Conservation (phyloP, 2,888 invertebrate genomes). For the Nebria brevicollis region DNA sequence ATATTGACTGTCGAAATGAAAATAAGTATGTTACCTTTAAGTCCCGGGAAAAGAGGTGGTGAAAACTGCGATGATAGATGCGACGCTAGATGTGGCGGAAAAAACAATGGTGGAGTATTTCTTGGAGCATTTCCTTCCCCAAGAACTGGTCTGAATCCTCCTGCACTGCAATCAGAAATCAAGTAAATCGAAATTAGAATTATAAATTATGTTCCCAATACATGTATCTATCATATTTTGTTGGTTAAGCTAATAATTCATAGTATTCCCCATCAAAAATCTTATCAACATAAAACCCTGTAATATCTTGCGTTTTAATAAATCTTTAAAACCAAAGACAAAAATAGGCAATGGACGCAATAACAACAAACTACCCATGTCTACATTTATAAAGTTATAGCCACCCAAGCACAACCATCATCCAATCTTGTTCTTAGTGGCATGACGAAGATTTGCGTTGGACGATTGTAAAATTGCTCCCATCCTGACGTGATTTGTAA, state of each 20-base stretch:
- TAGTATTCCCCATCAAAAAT: constrained; percentile 7
- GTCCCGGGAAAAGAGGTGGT: constrained; percentile 82
- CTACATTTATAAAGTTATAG: neutral
- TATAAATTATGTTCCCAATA: neutral
- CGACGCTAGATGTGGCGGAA: constrained; percentile 82
- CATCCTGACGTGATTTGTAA: constrained; percentile 55
- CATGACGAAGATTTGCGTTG: neutral
- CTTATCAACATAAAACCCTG: neutral
- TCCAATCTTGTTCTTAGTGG: neutral
- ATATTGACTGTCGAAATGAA: no score
- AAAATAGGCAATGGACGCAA: neutral
- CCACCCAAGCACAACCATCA: neutral
- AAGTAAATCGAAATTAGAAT: neutral
- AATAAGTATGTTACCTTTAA: constrained; percentile 74
- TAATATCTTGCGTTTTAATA: neutral
- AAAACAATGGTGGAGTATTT: constrained; percentile 79
- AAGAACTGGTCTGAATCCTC: constrained; percentile 70
- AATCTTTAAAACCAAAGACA: neutral
- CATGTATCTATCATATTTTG: neutral
- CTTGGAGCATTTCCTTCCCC: constrained; percentile 64
- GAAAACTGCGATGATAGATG: constrained; percentile 78
- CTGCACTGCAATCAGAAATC: constrained; percentile 63
- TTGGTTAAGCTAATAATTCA: neutral
- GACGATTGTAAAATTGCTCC: constrained; percentile 7
- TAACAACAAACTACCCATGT: neutral